Base-by-base conservation (phyloP, 2,888 invertebrate genomes). In the Eupsilia transversa region DNA sequence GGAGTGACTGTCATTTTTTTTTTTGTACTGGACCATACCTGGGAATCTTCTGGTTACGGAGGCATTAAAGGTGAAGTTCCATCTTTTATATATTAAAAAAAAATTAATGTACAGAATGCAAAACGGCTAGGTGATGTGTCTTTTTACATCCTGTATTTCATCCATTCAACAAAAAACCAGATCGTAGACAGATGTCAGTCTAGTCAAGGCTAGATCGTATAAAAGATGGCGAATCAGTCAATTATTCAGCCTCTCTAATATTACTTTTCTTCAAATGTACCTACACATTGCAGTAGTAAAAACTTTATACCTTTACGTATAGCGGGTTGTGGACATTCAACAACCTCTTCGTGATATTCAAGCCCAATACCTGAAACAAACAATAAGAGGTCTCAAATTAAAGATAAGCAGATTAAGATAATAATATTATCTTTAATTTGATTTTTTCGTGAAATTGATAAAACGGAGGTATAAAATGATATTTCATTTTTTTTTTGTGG, bases 291-390 rank as follows among this genome's bases (percentile, higher is more conserved):
- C 23, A 63, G 7, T 49, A 65, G 49, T 64, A 0, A 12, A 64
- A 52, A 9, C 20, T 0, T 14, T 61, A 35, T 89, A 96, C 95
- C 93, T 93, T 94, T 0, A 94, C 92, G 54, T 87, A 89, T 0
- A 95, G 88, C 0, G 91, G 90, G 72, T 94, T 94, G 87, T 90
- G 88, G 0, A 94, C 85, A 67, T 94, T 93, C 35, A 95, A 79
- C 33, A 95, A 71, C 30, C 95, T 88, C 76, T 94, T 92, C 0
- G 94, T 93, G 4, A 94, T 86, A 59, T 94, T 95, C 54, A 95
- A 83, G 0, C 94, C 95, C 27, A 95, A 69, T 17, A 91, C 90
- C 95, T 96, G 93, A 12, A 90, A 87, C 78, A 73, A 57, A 63
- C 20, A 20, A 54, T n/a, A n/a, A n/a, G n/a, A n/a, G n/a, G n/a